These are phyloP conservation scores for Polyommatus icarus DNA, from an alignment of 2,888 invertebrate species.

Conservation along the genomic window DNA sequence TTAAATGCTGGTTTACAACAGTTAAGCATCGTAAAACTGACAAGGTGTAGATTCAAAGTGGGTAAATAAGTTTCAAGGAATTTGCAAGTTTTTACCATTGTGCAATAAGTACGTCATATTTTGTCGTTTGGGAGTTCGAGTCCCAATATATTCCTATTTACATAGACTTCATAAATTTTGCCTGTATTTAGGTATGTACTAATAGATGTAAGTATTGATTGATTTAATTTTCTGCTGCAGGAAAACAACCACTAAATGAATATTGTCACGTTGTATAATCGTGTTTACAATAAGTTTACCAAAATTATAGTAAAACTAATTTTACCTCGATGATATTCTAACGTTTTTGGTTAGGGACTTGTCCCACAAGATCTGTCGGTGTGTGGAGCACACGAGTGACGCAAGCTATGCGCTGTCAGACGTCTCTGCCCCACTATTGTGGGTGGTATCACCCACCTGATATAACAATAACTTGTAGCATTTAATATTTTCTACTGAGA, in stretches of 20 bases:
- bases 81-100: neutral
- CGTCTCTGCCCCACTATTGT: neutral
- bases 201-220: too few species aligned
- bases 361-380: conserved; percentile 4
- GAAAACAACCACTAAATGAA: too few species aligned
- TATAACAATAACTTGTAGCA: neutral
- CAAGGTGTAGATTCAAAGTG: neutral
- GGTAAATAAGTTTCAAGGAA: conserved; percentile 1
- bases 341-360: neutral
- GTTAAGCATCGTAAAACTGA: neutral
- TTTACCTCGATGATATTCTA: neutral
- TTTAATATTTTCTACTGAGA: conserved; percentile 11
- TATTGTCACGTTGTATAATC: too few species aligned
- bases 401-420: conserved; percentile 21
- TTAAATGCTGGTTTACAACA: neutral
- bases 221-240: too few species aligned
- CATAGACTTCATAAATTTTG: too few species aligned
- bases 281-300: too few species aligned
- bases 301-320: neutral
- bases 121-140: neutral
- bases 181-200: too few species aligned
- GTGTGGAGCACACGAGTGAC: conserved; percentile 1
- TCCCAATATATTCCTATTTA: too few species aligned
- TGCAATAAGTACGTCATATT: neutral
- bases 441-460: conserved; percentile 18